phyloP scores from a whole-genome alignment of 2,113 vertebrate species.

The Psittacus erithacus region DNA sequence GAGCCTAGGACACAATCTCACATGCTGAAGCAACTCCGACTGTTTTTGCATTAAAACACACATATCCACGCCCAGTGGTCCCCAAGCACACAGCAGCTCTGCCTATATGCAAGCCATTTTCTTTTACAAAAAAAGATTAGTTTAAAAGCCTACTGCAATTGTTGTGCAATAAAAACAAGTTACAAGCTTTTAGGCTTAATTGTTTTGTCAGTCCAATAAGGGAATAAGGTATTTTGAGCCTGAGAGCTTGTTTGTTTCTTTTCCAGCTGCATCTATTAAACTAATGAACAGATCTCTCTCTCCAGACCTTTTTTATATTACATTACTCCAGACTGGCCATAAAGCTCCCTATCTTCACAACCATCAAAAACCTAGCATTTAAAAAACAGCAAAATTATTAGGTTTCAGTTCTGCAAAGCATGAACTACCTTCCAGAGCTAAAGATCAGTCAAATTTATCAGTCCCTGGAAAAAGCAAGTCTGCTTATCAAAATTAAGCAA shows the following conservation, averaged over 20 bases:
- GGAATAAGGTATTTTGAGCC: neutral
- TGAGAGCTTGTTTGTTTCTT: neutral
- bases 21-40: neutral
- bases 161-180: neutral
- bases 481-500: neutral
- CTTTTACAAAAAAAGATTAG: neutral
- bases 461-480: neutral
- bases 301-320: neutral
- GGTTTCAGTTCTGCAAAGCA: neutral
- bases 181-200: conserved; percentile 48
- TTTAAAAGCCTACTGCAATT: conserved; percentile 31
- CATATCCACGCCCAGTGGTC: neutral
- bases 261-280: conserved; percentile 3
- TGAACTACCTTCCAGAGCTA: neutral
- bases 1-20: neutral
- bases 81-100: neutral
- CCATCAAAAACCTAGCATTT: neutral
- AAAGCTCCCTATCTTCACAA: neutral
- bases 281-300: neutral
- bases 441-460: neutral
- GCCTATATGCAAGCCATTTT: neutral
- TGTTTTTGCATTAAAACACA: neutral
- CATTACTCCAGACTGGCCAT: neutral
- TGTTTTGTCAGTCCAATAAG: conserved; percentile 2
- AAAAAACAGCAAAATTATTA: neutral